Evolutionary conservation across 2,113 vertebrate species (phyloP).

Genomic region (Odontophorus gujanensis): DNA sequence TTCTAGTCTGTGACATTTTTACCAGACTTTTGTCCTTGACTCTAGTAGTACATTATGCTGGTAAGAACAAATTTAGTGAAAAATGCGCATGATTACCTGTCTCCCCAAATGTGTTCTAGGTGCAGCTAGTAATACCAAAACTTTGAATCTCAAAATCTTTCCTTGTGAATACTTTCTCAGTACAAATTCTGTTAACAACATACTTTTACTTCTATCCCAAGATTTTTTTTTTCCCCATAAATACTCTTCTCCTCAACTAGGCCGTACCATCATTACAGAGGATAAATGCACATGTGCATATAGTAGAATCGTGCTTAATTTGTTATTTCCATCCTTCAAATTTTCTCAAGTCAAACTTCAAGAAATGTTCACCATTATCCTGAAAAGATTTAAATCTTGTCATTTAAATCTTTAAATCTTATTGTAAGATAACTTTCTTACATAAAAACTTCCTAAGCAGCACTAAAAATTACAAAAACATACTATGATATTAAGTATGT

Average conservation of each 20-base stretch:
- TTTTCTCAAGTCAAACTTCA: not conserved
- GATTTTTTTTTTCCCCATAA: not conserved
- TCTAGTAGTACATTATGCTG: not conserved
- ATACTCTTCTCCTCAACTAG: rapidly evolving
- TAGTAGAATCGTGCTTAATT: no score
- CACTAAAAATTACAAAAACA: not conserved
- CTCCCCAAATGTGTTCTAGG: not conserved
- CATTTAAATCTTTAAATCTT: not conserved
- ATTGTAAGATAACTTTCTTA: not conserved
- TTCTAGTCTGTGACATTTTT: not conserved
- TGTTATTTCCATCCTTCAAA: not conserved
- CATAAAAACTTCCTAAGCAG: not conserved
- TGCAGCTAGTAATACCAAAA: not conserved
- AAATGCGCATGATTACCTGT: not conserved
- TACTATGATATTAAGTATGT: not conserved
- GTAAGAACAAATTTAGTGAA: not conserved
- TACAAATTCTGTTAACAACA: not conserved
- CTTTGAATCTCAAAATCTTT: not conserved
- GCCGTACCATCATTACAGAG: not conserved
- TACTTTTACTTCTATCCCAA: not conserved
- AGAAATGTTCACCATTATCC: not conserved
- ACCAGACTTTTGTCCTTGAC: not conserved
- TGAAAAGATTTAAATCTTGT: not conserved
- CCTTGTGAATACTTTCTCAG: not conserved
- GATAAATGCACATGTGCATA: no score